Conservation (phyloP, 2,797 vertebrate genomes). For the Anguilla obscura region DNA sequence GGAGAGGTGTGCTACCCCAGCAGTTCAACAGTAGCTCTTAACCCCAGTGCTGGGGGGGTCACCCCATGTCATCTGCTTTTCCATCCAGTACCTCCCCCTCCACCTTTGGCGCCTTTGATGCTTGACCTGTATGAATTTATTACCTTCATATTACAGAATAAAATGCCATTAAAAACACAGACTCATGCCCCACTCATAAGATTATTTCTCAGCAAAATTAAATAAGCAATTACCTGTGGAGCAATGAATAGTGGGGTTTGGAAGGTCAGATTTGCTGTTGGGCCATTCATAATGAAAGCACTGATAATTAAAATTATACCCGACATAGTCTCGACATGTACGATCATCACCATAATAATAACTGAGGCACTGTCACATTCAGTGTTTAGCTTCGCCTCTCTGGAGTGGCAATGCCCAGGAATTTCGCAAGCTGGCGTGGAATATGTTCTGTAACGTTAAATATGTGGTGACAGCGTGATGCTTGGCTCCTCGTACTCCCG, state of each 20-base stretch:
- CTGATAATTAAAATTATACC: neutral
- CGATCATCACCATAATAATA: neutral
- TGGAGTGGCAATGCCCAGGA: slow-evolving; percentile 9
- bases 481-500: slow-evolving; percentile 8
- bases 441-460: slow-evolving; percentile 31
- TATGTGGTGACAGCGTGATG: slow-evolving; percentile 39
- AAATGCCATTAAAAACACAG: neutral
- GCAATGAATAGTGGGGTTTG: neutral
- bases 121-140: slow-evolving; percentile 49
- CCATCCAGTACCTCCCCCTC: slow-evolving; percentile 39
- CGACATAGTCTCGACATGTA: neutral
- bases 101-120: slow-evolving; percentile 59
- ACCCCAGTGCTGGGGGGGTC: slow-evolving; percentile 59
- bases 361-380: neutral
- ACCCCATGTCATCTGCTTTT: slow-evolving; percentile 57
- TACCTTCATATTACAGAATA: slow-evolving; percentile 24
- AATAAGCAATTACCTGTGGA: neutral
- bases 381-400: neutral
- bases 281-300: neutral
- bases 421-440: slow-evolving; percentile 41
- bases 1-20: slow-evolving; percentile 46
- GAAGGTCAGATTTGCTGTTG: neutral
- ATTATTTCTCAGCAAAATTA: neutral
- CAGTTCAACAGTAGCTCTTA: slow-evolving; percentile 67
- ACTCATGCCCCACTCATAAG: neutral